phyloP scores from a whole-genome alignment of 2,797 vertebrate species.

The Phoeniculus purpureus region DNA sequence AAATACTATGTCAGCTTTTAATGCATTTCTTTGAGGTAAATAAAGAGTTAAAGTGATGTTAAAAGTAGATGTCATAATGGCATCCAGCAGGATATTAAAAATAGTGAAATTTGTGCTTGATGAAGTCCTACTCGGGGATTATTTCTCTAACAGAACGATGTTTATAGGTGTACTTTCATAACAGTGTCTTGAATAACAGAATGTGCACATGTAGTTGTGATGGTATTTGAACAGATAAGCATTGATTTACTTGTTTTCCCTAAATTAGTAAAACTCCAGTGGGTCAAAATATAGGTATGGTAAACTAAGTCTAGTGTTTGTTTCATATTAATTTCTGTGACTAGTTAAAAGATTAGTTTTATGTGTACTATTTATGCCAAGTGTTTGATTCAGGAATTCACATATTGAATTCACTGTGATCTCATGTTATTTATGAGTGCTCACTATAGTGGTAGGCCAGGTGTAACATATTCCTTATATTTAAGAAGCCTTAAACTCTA shows the following conservation, averaged over 20 bases:
- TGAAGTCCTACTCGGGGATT: neutral
- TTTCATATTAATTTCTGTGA: neutral
- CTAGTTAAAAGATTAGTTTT: neutral
- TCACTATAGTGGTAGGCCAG: neutral
- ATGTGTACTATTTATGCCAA: neutral
- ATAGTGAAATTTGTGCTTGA: neutral
- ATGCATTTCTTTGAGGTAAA: neutral
- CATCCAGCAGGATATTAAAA: neutral
- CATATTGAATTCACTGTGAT: neutral
- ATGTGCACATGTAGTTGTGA: neutral
- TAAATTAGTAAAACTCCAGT: neutral
- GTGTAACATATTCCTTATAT: neutral
- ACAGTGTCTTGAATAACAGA: neutral
- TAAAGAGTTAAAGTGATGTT: neutral
- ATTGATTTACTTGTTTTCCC: conserved; percentile 2
- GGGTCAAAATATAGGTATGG: neutral
- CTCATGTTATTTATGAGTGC: neutral
- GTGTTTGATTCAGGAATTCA: neutral
- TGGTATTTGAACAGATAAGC: neutral
- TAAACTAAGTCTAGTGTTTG: neutral
- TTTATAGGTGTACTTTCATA: neutral
- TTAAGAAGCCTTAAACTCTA: neutral
- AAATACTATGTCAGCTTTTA: neutral
- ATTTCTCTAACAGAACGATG: neutral
- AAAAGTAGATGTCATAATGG: neutral